phyloP scores from a whole-genome alignment of 2,888 invertebrate genomes.

The Achlya flavicornis region DNA sequence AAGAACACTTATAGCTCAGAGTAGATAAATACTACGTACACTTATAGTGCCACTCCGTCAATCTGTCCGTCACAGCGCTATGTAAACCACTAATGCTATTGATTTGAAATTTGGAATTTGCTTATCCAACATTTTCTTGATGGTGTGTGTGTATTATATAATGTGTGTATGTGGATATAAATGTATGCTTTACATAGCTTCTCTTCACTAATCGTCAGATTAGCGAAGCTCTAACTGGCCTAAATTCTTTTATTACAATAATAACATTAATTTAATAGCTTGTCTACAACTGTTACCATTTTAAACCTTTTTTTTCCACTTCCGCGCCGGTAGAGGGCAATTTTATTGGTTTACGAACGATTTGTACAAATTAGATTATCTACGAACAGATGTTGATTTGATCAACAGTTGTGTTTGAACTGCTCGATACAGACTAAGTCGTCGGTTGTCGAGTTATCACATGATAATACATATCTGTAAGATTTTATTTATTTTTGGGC shows the following conservation, averaged over 20 bases:
- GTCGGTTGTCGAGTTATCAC: neutral
- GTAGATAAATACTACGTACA: too few relatives aligned
- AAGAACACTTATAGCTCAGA: too few relatives aligned
- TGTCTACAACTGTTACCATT: slow-evolving; percentile 41
- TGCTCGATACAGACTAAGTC: neutral
- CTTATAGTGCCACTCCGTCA: too few relatives aligned
- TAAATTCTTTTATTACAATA: slow-evolving; percentile 20
- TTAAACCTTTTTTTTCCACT: slow-evolving; percentile 39
- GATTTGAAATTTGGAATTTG: too few relatives aligned
- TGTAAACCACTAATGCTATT: too few relatives aligned
- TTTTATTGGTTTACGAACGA: slow-evolving; percentile 64
- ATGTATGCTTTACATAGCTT: too few relatives aligned
- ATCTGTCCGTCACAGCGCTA: too few relatives aligned
- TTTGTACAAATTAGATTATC: slow-evolving; percentile 78
- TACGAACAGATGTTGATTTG: slow-evolving; percentile 49
- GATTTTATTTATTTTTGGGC: neutral
- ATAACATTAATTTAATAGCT: slow-evolving; percentile 18
- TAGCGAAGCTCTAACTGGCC: slow-evolving; percentile 13
- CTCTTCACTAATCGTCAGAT: neutral
- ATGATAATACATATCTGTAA: slow-evolving; percentile 2
- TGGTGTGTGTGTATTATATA: too few relatives aligned
- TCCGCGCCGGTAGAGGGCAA: slow-evolving; percentile 45
- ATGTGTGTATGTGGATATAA: too few relatives aligned
- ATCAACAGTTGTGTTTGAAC: slow-evolving; percentile 46
- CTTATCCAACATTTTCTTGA: too few relatives aligned